Conservation (phyloP, 2,113 vertebrate genomes). For the Channa maculata region DNA sequence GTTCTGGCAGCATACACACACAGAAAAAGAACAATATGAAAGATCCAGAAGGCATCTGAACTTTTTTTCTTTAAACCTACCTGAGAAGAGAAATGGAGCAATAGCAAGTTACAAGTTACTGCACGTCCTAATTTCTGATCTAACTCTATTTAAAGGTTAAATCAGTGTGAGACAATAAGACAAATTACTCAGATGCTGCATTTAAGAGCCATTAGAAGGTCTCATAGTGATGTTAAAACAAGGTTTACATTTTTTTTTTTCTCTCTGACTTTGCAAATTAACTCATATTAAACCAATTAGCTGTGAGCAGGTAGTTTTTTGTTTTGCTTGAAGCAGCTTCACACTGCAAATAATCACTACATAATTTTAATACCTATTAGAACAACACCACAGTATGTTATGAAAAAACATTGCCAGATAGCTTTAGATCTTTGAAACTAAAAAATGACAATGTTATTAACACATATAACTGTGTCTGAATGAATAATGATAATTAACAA, state of each 20-base stretch:
- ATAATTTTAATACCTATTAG: constrained; percentile 40
- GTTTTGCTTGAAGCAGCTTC: constrained; percentile 1
- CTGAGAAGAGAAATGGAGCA: too few relatives aligned
- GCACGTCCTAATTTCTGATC: too few relatives aligned
- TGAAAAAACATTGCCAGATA: constrained; percentile 55
- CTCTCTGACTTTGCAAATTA: background rate
- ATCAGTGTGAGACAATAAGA: too few relatives aligned
- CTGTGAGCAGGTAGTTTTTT: background rate
- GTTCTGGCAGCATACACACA: background rate
- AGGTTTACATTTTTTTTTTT: too few relatives aligned
- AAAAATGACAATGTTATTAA: constrained; percentile 37
- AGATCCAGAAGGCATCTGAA: background rate
- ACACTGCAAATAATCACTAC: constrained; percentile 36
- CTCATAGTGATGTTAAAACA: too few relatives aligned
- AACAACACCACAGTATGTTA: constrained; percentile 32
- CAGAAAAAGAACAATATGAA: too few relatives aligned
- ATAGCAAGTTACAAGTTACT: too few relatives aligned
- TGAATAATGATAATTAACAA: constrained; percentile 16
- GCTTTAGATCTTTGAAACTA: constrained; percentile 39
- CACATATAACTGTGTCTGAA: constrained; percentile 15
- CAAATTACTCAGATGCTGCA: too few relatives aligned
- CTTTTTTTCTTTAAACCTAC: too few relatives aligned
- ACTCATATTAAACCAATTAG: background rate
- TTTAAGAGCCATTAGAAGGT: too few relatives aligned
- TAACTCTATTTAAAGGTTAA: too few relatives aligned